Evolutionary conservation across 2,113 vertebrate genomes (phyloP).

Genomic region (Hypocryptadius cinnamomeus): DNA sequence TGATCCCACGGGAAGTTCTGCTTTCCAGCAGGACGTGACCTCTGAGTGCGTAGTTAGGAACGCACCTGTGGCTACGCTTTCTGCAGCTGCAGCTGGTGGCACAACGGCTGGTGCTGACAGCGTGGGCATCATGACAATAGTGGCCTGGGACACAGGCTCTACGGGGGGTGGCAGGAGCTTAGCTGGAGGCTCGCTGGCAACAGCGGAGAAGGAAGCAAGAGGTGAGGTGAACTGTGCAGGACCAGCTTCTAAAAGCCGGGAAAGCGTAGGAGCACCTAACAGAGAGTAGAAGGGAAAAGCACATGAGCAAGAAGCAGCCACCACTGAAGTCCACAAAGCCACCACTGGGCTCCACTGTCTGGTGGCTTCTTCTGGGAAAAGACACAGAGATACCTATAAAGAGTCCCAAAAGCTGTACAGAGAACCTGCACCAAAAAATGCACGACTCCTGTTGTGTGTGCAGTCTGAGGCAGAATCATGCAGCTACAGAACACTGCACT

Average conservation of each 20-base stretch:
- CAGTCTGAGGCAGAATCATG: background rate
- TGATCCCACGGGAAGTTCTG: background rate
- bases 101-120: conserved; percentile 76
- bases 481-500: background rate
- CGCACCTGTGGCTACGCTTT: conserved; percentile 76
- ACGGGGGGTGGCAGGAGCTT: conserved; percentile 77
- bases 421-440: background rate
- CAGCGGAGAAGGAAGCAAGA: conserved; percentile 86
- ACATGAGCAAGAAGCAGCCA: conserved; percentile 64
- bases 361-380: conserved; percentile 1
- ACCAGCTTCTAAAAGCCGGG: conserved; percentile 94
- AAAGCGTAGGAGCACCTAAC: conserved; percentile 94
- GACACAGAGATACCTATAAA: background rate
- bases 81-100: conserved; percentile 74
- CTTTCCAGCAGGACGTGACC: conserved; percentile 18
- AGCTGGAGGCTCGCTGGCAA: conserved; percentile 79
- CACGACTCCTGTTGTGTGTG: background rate
- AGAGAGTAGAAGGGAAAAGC: conserved; percentile 72
- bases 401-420: background rate
- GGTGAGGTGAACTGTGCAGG: conserved; percentile 87
- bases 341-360: background rate
- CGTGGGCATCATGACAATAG: conserved; percentile 82
- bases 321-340: conserved; percentile 49
- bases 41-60: conserved; percentile 55
- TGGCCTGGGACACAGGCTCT: conserved; percentile 75